Conservation (phyloP, 2,888 invertebrate species). For the Margaritifera margaritifera region DNA sequence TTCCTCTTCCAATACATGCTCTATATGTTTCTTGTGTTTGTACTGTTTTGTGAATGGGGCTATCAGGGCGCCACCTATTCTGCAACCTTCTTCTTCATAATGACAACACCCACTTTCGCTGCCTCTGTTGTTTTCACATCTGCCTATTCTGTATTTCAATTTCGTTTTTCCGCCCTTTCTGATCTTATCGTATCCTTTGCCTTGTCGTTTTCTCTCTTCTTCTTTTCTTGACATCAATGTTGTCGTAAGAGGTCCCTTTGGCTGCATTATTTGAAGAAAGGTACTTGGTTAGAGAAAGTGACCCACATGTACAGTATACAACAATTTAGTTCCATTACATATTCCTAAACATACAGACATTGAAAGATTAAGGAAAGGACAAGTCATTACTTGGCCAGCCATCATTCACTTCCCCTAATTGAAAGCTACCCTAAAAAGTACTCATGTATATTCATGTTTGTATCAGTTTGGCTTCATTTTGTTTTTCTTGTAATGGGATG, state of each 20-base stretch:
- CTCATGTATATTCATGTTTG: too few relatives aligned
- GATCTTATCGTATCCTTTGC: constrained; percentile 8
- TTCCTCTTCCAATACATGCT: constrained; percentile 45
- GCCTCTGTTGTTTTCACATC: constrained; percentile 7
- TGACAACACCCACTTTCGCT: constrained; percentile 1
- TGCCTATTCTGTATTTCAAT: constrained; percentile 8
- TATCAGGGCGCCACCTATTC: constrained; percentile 6
- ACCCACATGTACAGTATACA: too few relatives aligned
- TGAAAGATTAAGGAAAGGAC: neutral
- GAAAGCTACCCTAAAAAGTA: too few relatives aligned
- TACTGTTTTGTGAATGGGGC: constrained; percentile 46
- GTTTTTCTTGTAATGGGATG: too few relatives aligned
- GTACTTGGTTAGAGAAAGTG: too few relatives aligned
- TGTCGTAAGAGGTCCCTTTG: constrained; percentile 32
- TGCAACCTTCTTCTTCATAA: constrained; percentile 17
- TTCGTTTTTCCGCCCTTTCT: constrained; percentile 24
- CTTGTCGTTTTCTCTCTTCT: constrained; percentile 32
- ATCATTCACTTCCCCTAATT: too few relatives aligned
- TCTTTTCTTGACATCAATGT: constrained; percentile 38
- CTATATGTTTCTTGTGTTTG: constrained; percentile 43
- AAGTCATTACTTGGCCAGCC: neutral
- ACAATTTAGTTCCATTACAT: too few relatives aligned
- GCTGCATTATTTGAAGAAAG: constrained; percentile 17
- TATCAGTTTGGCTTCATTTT: too few relatives aligned
- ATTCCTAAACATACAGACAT: too few relatives aligned